phyloP scores from a whole-genome alignment of 2,888 invertebrate species.

The Malachius bipustulatus region DNA sequence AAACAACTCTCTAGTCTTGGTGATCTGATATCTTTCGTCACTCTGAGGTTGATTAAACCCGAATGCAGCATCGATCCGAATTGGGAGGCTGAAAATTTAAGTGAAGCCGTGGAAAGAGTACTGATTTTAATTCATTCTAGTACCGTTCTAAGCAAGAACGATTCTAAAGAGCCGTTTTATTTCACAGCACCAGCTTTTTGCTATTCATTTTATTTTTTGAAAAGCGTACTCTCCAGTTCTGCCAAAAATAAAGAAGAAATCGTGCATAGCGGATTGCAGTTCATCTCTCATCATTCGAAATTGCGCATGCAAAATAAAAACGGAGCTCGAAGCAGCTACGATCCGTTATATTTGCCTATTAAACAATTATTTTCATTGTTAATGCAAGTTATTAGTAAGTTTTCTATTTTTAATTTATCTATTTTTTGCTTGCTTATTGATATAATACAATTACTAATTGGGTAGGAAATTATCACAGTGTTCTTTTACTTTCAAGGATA shows the following conservation, averaged over 20 bases:
- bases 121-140: neutral
- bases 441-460: no score
- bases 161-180: conserved; percentile 24
- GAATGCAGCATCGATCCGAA: conserved; percentile 64
- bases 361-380: conserved; percentile 71
- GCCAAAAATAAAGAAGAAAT: conserved; percentile 43
- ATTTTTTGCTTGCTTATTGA: no score
- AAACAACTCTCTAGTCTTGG: conserved; percentile 39
- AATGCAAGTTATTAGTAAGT: conserved; percentile 61
- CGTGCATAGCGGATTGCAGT: conserved; percentile 48
- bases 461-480: no score
- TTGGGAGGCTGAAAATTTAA: conserved; percentile 64
- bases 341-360: conserved; percentile 70
- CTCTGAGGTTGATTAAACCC: conserved; percentile 63
- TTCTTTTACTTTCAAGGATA: no score
- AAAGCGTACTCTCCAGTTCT: conserved; percentile 41
- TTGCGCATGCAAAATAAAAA: conserved; percentile 37
- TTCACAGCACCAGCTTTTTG: conserved; percentile 68
- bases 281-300: conserved; percentile 63
- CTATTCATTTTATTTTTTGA: conserved; percentile 70
- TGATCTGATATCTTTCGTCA: conserved; percentile 55
- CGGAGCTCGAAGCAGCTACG: conserved; percentile 43
- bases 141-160: conserved; percentile 8
- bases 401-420: conserved; percentile 4
- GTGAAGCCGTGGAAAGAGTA: conserved; percentile 40